These are phyloP conservation scores for Hemichromis elongatus DNA, from an alignment of 2,113 vertebrate species.

Conservation along the genomic window DNA sequence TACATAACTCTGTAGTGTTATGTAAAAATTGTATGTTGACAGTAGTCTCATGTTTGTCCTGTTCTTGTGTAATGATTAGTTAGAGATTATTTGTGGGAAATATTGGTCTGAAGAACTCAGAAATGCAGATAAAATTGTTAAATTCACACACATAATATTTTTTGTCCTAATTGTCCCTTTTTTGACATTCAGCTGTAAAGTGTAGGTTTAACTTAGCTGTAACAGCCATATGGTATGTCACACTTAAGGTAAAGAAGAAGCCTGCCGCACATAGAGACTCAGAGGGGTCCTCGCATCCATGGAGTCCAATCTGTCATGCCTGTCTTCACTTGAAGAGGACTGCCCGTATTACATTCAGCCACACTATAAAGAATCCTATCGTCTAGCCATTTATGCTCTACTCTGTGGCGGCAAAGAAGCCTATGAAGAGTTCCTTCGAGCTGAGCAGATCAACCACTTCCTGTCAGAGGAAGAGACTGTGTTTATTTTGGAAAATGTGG, in stretches of 20 bases:
- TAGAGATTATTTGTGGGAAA: fast-evolving
- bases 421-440: constrained; percentile 83
- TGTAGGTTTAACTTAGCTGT: neutral
- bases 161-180: neutral
- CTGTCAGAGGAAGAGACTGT: constrained; percentile 84
- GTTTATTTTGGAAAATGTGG: constrained; percentile 81
- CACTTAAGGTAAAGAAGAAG: constrained; percentile 19
- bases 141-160: neutral
- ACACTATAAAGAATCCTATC: constrained; percentile 87
- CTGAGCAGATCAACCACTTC: constrained; percentile 82
- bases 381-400: constrained; percentile 84
- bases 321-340: constrained; percentile 83
- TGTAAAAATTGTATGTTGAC: neutral
- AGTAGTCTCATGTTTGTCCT: neutral
- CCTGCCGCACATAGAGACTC: neutral
- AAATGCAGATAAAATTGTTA: neutral
- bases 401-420: constrained; percentile 82
- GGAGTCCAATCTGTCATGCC: constrained; percentile 78
- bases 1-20: fast-evolving
- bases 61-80: neutral
- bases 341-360: constrained; percentile 78
- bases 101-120: neutral
- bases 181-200: neutral
- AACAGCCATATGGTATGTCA: neutral
- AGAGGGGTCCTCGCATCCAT: constrained; percentile 42